Evolutionary conservation across 2,113 vertebrate genomes (phyloP).

Genomic region (Macrotus californicus): DNA sequence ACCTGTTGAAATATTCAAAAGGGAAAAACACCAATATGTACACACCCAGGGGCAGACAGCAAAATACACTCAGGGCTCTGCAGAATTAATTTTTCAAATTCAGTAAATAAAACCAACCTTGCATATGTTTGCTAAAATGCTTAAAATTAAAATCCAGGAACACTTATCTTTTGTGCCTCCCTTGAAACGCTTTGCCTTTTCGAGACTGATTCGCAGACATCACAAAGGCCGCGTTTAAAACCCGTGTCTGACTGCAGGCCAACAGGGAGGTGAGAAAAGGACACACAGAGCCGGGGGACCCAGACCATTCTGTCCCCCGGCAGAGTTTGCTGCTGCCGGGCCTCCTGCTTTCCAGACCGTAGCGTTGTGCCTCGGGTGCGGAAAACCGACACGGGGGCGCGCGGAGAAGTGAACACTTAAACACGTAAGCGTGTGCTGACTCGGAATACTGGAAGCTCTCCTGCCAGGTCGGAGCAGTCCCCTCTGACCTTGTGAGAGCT

Average conservation of each 20-base stretch:
- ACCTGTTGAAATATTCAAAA: slow-evolving; percentile 66
- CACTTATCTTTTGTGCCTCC: background rate
- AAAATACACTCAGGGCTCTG: slow-evolving; percentile 31
- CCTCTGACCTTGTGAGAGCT: background rate
- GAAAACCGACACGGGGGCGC: background rate
- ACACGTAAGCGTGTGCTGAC: background rate
- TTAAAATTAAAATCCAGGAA: slow-evolving; percentile 45
- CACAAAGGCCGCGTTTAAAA: slow-evolving; percentile 2
- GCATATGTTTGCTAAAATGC: background rate
- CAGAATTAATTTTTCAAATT: slow-evolving; percentile 61
- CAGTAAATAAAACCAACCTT: slow-evolving; percentile 47
- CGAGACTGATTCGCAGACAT: slow-evolving; percentile 1
- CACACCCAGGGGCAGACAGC: slow-evolving; percentile 36
- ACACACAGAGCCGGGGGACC: background rate
- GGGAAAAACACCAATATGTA: slow-evolving; percentile 11
- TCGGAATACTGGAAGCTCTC: background rate
- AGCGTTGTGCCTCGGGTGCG: background rate
- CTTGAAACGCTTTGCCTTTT: slow-evolving; percentile 5
- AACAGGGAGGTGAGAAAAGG: background rate
- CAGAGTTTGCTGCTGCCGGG: background rate
- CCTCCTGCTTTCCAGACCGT: background rate
- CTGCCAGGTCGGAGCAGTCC: background rate
- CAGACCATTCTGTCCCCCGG: background rate
- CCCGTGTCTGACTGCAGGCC: background rate
- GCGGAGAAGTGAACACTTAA: background rate